Percentiles rank a stretch among this genome's conserved stretches.
Conservation (phyloP, 2,797 vertebrate genomes). For the Eospalax fontanierii region DNA sequence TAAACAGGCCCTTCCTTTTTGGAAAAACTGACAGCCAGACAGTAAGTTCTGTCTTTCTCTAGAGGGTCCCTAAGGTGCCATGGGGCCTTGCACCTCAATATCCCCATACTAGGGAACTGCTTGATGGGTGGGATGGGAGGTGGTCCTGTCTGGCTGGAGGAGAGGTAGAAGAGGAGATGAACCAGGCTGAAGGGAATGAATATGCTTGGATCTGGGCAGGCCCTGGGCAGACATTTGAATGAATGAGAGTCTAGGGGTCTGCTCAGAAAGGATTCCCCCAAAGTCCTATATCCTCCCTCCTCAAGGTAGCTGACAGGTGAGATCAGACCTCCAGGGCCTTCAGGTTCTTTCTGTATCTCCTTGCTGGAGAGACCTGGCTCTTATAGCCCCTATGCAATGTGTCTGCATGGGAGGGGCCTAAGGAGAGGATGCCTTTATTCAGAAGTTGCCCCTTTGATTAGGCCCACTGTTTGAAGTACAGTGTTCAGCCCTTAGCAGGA, state of each 20-base stretch:
- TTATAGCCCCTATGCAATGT: not conserved
- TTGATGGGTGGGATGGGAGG: not conserved
- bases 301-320: not conserved
- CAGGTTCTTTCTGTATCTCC: not conserved
- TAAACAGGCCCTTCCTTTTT: not conserved
- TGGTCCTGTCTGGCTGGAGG: not conserved
- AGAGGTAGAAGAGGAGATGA: not conserved
- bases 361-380: not conserved
- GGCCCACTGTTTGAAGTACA: not conserved
- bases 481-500: not conserved
- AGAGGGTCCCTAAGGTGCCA: not conserved
- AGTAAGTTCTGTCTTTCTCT: conserved; percentile 29
- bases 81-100: not conserved
- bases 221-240: not conserved
- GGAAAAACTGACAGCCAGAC: conserved; percentile 5
- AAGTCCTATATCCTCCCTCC: not conserved
- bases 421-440: not conserved
- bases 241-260: not conserved
- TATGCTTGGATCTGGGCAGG: not conserved
- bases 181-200: not conserved
- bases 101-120: not conserved
- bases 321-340: not conserved
- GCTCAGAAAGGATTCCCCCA: not conserved
- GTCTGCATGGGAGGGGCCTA: accelerated
- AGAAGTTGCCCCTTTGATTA: not conserved